These are phyloP conservation scores for Callopanchax toddi DNA, from an alignment of 2,113 vertebrate genomes.

Conservation along the genomic window DNA sequence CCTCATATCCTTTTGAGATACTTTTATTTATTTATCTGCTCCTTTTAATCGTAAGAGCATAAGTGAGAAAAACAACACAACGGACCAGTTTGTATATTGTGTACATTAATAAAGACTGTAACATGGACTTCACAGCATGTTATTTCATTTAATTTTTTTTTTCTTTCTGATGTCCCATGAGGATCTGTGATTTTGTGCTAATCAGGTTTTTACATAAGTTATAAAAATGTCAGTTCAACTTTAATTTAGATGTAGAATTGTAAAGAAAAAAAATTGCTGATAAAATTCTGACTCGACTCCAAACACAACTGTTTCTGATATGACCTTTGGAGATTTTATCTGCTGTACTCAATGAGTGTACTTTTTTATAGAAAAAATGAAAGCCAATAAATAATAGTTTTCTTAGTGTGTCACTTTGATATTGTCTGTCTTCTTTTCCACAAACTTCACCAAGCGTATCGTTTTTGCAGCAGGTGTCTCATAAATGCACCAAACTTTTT, in stretches of 20 bases:
- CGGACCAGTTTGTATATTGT: conserved; percentile 96
- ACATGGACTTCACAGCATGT: conserved; percentile 78
- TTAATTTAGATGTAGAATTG: conserved; percentile 72
- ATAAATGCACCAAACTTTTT: too few relatives aligned
- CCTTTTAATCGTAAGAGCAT: conserved; percentile 89
- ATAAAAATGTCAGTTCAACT: conserved; percentile 72
- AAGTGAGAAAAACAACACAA: conserved; percentile 85
- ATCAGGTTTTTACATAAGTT: conserved; percentile 91
- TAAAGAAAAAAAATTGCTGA: conserved; percentile 83
- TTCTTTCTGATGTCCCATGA: conserved; percentile 66
- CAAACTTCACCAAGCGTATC: too few relatives aligned
- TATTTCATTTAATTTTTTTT: conserved; percentile 62
- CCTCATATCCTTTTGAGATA: conserved; percentile 85
- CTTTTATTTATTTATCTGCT: conserved; percentile 88
- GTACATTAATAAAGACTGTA: conserved; percentile 88
- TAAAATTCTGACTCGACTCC: conserved; percentile 85
- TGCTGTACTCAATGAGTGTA: conserved; percentile 97
- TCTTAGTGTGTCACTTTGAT: conserved; percentile 89
- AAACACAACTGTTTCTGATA: conserved; percentile 88
- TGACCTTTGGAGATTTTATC: conserved; percentile 97
- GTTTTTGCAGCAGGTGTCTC: too few relatives aligned
- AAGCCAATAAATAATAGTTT: conserved; percentile 97
- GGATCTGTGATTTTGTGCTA: conserved; percentile 75
- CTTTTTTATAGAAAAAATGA: conserved; percentile 80
- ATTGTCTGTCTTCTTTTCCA: conserved; percentile 12